phyloP scores from a whole-genome alignment of 2,797 vertebrate genomes.

The Peromyscus aztecus region DNA sequence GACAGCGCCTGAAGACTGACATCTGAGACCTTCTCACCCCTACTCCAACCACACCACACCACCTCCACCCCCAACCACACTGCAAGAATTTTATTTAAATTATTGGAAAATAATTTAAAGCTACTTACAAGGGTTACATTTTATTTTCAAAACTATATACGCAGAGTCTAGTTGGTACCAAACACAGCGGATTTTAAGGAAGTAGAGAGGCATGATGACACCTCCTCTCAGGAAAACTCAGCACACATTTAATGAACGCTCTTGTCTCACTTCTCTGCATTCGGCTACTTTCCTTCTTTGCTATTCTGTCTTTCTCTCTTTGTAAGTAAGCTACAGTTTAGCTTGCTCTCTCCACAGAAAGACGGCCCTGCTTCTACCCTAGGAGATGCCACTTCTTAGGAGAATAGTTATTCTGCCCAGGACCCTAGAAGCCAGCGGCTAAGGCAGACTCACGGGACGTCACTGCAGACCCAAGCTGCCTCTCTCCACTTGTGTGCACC shows the following conservation, averaged over 20 bases:
- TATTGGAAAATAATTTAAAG: constrained; percentile 52
- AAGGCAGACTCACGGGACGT: not conserved
- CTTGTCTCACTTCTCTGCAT: not conserved
- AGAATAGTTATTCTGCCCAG: not conserved
- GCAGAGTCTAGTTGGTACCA: not conserved
- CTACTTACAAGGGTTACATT: not conserved
- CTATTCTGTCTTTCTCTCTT: not conserved
- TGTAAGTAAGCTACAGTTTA: not conserved
- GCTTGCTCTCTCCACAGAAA: not conserved
- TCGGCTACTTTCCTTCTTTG: not conserved
- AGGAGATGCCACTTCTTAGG: not conserved
- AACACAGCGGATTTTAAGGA: not conserved
- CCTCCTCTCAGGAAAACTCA: not conserved
- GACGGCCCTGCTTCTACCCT: not conserved
- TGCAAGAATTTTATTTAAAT: too few species aligned
- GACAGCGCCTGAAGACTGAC: not conserved
- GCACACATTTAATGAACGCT: not conserved
- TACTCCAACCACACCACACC: too few species aligned
- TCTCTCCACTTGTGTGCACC: not conserved
- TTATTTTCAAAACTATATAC: not conserved
- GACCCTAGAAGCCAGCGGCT: not conserved
- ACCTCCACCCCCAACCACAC: not conserved
- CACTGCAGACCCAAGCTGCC: not conserved
- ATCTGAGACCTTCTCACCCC: not conserved
- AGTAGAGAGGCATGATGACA: not conserved